Evolutionary conservation across 2,113 vertebrate species (phyloP), one percentile per base, ranked within the genome.

Genomic region (Hemichromis elongatus): DNA sequence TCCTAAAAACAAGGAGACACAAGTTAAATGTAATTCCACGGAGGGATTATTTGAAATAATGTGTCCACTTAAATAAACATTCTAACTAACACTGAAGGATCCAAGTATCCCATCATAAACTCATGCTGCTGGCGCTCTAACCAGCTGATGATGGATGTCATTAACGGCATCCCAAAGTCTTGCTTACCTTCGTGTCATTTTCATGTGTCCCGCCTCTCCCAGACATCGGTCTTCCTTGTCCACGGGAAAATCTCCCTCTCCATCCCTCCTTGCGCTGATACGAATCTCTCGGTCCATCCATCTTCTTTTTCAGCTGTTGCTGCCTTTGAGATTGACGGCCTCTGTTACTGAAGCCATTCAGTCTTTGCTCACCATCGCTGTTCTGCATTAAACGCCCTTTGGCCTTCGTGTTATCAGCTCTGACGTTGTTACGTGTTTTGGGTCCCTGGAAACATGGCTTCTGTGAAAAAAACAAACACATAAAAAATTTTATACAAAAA

Each of bases 331-430:
- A 63, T 59, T 61, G 82, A 28, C 12, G 9, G 24, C 35, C 5
- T 40, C n/a, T 59, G 54, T 95, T 95, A 35, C 95, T 91, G 81
- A 92, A 70, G 85, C 96, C 96, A 79, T 94, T 73, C 28, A 94
- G 93, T 82, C 92, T 91, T 18, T 93, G 94, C 40, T 96, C 95
- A 9, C 95, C 88, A 3, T 94, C 89, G 7, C 94, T 94, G 89
- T 94, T 96, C 14, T 93, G 96, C 85, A 94, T 92, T 1, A 94
- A 96, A 87, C 95, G 93, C 18, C 93, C 87, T 78, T 89, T 92
- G 42, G 90, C 93, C 63, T 95, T 94, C 3, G 94, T 94, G 88
- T 96, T 93, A 63, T 96, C 95, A 88, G 96, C 96, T 91, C 94
- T 94, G 91, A 95, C 96, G 54, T 93, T 94, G 55, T 95, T 53